Evolutionary conservation across 2,113 vertebrate genomes (phyloP).

Genomic region (Brachyhypopomus occidentalis): DNA sequence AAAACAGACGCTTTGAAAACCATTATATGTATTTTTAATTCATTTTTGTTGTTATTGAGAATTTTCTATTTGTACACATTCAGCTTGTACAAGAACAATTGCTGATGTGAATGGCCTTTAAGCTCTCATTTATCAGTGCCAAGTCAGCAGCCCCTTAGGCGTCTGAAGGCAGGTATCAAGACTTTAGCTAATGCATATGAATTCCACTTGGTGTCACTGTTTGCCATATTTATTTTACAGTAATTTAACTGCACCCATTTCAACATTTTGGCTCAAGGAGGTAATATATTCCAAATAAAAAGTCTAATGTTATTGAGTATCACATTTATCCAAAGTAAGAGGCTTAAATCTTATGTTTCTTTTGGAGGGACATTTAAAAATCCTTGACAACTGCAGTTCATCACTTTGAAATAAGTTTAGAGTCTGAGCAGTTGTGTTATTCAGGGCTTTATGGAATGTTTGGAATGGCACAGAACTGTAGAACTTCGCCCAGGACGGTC

Average conservation of each 20-base stretch:
- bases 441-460: background rate
- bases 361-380: background rate
- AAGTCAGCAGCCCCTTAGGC: background rate
- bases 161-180: background rate
- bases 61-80: too few relatives aligned
- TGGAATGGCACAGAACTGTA: background rate
- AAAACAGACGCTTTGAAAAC: too few relatives aligned
- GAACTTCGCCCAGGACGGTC: background rate
- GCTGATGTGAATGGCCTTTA: background rate
- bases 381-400: background rate
- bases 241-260: background rate
- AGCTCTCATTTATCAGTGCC: background rate
- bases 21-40: too few relatives aligned
- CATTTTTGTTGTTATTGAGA: too few relatives aligned
- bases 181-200: background rate
- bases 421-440: background rate
- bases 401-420: background rate
- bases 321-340: background rate
- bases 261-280: background rate
- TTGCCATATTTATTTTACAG: background rate
- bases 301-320: background rate
- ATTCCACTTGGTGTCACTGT: slow-evolving; percentile 24
- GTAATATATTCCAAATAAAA: background rate
- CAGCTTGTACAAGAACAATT: too few relatives aligned
- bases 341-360: background rate